Percentiles rank a stretch among this genome's conserved stretches.
These are phyloP conservation scores for Amphimallon solstitiale DNA, from an alignment of 2,888 invertebrate species.

Conservation along the genomic window DNA sequence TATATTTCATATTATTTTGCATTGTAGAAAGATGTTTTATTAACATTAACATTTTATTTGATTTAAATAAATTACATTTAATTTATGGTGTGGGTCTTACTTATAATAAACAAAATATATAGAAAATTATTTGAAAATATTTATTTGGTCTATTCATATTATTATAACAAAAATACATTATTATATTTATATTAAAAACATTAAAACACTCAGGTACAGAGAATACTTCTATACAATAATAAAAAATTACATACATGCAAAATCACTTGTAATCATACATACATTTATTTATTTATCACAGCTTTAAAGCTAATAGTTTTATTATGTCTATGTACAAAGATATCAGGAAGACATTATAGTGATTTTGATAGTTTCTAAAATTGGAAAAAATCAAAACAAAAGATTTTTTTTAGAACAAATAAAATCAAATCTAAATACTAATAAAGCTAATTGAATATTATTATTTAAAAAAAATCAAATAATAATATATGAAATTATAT, in stretches of 20 bases:
- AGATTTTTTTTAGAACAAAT: constrained; percentile 36
- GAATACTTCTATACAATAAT: constrained; percentile 41
- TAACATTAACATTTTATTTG: too few relatives aligned
- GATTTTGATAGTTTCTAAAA: constrained; percentile 35
- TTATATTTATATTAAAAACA: constrained; percentile 22
- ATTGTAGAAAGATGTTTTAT: too few relatives aligned
- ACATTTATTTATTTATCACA: constrained; percentile 54
- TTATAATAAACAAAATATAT: background rate
- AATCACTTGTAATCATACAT: constrained; percentile 42
- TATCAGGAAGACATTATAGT: constrained; percentile 46
- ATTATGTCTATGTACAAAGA: constrained; percentile 44
- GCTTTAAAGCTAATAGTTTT: constrained; percentile 57
- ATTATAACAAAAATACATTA: background rate
- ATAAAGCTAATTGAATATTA: too few relatives aligned
- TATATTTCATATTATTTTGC: too few relatives aligned
- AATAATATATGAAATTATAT: constrained; percentile 7
- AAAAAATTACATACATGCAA: constrained; percentile 50
- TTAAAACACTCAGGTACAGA: constrained; percentile 48
- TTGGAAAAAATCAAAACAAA: constrained; percentile 37
- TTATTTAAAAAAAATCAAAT: background rate
- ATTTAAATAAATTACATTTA: too few relatives aligned
- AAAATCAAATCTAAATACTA: constrained; percentile 1
- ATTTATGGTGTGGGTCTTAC: too few relatives aligned
- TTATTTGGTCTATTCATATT: background rate
- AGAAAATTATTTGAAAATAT: too few relatives aligned